Base-by-base conservation (phyloP, 2,888 invertebrate species). In the Nebria salina region DNA sequence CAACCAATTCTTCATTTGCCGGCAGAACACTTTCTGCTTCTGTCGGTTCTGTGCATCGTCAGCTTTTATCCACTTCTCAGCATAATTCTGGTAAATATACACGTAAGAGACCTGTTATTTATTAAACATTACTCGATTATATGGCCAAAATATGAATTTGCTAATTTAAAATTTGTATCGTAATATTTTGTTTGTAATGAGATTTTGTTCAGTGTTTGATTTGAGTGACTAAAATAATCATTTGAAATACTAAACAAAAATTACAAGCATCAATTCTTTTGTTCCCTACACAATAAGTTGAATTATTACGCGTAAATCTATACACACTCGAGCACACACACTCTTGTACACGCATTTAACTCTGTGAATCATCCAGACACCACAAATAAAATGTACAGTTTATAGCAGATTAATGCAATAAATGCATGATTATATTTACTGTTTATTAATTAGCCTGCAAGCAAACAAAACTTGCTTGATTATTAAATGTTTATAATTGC, bases 11-110 rank as follows among this genome's bases (percentile, higher is more conserved):
- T 66, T 65, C 81, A 41, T 81, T 75, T 54, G 34, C 76, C 6
- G 81, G 81, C 81, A 76, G 81, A 73, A 54, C 65, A 42, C 26
- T 76, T 7, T 66, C 76, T 43, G 72, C 81, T 41, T 72, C 82
- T 65, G 65, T 82, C 26, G 76, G 82, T 74, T 72, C 79, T 64
- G 75, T 80, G 72, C 78, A 82, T 80, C 89, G 89, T 86, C 87
- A 89, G 43, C 87, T 89, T 76, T 84, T 89, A 82, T 83, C 84
- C 72, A 77, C 83, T 72, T 81, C 83, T 42, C 83, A 83, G 66
- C 83, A 82, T 77, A 83, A 82, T 80, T 70, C 74, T 66, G 81
- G 80, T 81, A 75, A 80, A 70, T 70, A 70, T 70, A 70, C 20
- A 66, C 25, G 2, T 4, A 34, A 34, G 34, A 34, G 34, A 20